Percentiles rank a stretch among this genome's conserved stretches.
Conservation (phyloP, 2,888 invertebrate species). For the Plutella xylostella region DNA sequence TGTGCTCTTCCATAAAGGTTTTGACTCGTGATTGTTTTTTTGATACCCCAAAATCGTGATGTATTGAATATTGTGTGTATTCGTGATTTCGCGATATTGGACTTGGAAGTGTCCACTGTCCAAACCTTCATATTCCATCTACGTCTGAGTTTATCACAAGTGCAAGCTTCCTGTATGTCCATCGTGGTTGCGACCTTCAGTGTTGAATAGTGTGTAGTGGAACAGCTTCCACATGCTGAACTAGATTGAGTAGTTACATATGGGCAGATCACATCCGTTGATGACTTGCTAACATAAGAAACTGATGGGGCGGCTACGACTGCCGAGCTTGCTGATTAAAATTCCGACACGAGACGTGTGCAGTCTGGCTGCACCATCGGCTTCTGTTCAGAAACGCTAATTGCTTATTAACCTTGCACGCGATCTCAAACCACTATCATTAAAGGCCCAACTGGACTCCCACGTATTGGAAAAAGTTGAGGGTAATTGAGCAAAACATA, state of each 20-base stretch:
- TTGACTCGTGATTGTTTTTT: no score
- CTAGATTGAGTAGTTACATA: neutral
- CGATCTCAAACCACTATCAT: slow-evolving; percentile 7
- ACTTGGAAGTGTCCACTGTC: no score
- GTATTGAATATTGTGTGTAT: no score
- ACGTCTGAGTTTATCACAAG: no score
- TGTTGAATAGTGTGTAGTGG: no score
- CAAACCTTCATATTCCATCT: no score
- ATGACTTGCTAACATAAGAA: slow-evolving; percentile 1
- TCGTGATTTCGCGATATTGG: no score
- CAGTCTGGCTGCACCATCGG: slow-evolving; percentile 3
- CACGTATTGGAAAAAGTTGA: neutral
- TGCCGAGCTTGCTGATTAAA: slow-evolving; percentile 13
- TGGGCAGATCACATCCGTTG: slow-evolving; percentile 1
- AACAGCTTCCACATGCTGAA: no score
- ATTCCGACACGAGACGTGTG: slow-evolving; percentile 15
- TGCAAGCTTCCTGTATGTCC: no score
- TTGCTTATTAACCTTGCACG: slow-evolving; percentile 5
- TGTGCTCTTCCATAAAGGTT: no score
- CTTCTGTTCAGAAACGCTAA: slow-evolving; percentile 1
- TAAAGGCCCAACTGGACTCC: neutral
- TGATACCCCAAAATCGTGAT: no score
- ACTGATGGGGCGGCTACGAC: neutral
- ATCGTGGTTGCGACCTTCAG: no score
- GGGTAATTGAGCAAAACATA: neutral